Evolutionary conservation across 2,888 invertebrate species (phyloP).

Genomic region (Lycia hirtaria): DNA sequence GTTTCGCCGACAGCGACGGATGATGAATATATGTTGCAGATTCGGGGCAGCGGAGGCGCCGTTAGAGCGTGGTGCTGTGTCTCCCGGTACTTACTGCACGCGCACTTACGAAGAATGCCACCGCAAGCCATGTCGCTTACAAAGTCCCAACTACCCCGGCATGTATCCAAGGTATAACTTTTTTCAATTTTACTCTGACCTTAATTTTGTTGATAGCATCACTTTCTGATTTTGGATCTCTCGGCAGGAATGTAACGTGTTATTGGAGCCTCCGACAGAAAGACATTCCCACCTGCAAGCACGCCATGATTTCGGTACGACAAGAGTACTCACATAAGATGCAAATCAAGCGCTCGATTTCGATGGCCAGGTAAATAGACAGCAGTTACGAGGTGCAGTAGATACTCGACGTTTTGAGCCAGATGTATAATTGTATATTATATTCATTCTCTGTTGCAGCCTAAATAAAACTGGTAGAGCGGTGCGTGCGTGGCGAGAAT

Average conservation of each 20-base stretch:
- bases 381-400: not conserved
- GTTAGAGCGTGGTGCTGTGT: constrained; percentile 93
- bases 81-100: constrained; percentile 93
- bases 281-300: constrained; percentile 94
- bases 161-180: constrained; percentile 87
- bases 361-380: constrained; percentile 85
- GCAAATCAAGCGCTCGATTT: constrained; percentile 88
- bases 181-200: not conserved
- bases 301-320: constrained; percentile 94
- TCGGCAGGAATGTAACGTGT: constrained; percentile 93
- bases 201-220: not conserved
- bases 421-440: not conserved
- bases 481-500: constrained; percentile 93
- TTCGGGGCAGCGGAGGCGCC: constrained; percentile 91
- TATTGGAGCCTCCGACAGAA: constrained; percentile 95
- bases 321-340: constrained; percentile 91
- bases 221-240: not conserved
- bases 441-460: constrained; percentile 57
- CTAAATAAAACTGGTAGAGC: constrained; percentile 90
- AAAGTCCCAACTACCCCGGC: constrained; percentile 96
- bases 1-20: not conserved
- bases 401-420: not conserved
- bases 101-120: constrained; percentile 94
- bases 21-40: constrained; percentile 57
- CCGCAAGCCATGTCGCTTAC: constrained; percentile 93